Evolutionary conservation across 2,888 invertebrate species (phyloP).

Genomic region (Cataglyphis livida): DNA sequence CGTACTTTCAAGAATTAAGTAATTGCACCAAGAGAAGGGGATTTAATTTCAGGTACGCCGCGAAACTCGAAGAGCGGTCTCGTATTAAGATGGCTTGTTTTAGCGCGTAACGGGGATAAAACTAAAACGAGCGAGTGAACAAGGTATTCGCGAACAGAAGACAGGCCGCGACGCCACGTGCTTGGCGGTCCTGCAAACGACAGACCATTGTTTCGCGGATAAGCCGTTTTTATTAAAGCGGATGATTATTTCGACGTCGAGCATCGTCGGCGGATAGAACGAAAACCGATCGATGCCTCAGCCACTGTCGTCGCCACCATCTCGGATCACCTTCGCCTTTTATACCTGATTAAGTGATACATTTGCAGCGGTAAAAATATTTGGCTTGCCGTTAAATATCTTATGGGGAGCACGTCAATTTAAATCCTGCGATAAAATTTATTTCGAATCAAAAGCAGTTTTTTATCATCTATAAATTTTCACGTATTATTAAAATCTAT

Average conservation of each 20-base stretch:
- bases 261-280: slow-evolving; percentile 64
- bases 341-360: slow-evolving; percentile 11
- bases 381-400: neutral
- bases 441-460: neutral
- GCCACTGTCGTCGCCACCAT: slow-evolving; percentile 38
- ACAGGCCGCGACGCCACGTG: slow-evolving; percentile 49
- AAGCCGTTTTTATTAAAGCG: slow-evolving; percentile 83
- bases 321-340: slow-evolving; percentile 12
- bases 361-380: neutral
- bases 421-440: neutral
- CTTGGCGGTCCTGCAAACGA: slow-evolving; percentile 76
- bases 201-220: slow-evolving; percentile 82
- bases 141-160: slow-evolving; percentile 43
- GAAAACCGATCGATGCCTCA: slow-evolving; percentile 63
- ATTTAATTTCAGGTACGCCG: slow-evolving; percentile 42
- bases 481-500: neutral
- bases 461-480: neutral
- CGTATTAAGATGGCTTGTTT: slow-evolving; percentile 49
- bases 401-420: neutral
- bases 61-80: slow-evolving; percentile 31
- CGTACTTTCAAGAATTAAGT: slow-evolving; percentile 29
- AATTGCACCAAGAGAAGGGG: slow-evolving; percentile 36
- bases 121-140: slow-evolving; percentile 50
- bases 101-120: slow-evolving; percentile 36
- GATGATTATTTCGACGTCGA: slow-evolving; percentile 81